Base-by-base conservation (phyloP, 2,113 vertebrate species). In the Electrona antarctica region DNA sequence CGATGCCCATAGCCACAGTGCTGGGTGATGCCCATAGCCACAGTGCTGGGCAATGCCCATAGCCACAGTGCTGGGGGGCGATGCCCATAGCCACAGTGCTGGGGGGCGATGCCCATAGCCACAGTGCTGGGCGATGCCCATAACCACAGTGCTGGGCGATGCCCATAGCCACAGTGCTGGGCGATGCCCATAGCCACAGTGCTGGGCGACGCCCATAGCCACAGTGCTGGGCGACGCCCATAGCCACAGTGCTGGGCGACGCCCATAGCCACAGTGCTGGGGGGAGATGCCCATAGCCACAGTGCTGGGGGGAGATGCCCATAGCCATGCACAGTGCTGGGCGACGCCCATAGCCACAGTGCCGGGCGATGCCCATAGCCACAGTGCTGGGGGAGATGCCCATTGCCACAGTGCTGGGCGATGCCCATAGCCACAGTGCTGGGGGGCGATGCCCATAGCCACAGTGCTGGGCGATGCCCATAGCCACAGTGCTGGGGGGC, bases 31-130 rank as follows among this genome's bases (percentile, higher is more conserved):
- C n/a, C n/a, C n/a, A n/a, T n/a, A n/a, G n/a, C n/a, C 21, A 14
- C 45, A 9, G 71, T 52, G 21, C 21, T 21, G 54, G 41, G 45
- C 55, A 71, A 67, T 60, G 49, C 47, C 14, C 67, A 41, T 41
- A 41, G 21, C 21, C 21, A 14, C 45, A 9, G 71, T 52, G 21
- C 21, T 21, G n/a, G n/a, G n/a, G 54, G 41, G 45, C 55, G 67
- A 67, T 60, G 49, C 47, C 14, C 67, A 41, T 41, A 41, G 33
- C 33, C 33, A 41, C 33, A 3, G 5, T n/a, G n/a, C n/a, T n/a
- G n/a, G n/a, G n/a, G n/a, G n/a, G n/a, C n/a, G n/a, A n/a, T n/a
- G n/a, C n/a, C n/a, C n/a, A n/a, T n/a, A n/a, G n/a, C n/a, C 21
- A 14, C 45, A 9, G 71, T 52, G 21, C 21, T 21, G 54, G 41